These are phyloP conservation scores for Eristalinus sepulchralis DNA, from an alignment of 2,888 invertebrate genomes.

Conservation along the genomic window DNA sequence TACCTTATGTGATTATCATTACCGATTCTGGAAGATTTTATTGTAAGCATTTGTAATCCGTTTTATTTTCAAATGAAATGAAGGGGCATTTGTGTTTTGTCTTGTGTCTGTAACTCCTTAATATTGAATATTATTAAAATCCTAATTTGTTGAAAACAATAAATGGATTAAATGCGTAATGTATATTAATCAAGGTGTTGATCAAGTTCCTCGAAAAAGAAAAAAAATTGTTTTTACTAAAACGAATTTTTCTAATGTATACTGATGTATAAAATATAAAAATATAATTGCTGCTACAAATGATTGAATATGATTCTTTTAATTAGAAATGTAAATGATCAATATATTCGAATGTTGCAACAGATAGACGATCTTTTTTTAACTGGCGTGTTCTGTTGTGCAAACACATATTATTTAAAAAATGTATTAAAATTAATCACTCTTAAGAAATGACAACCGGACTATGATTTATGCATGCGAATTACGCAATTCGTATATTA, in stretches of 20 bases:
- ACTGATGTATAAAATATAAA: background rate
- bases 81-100: background rate
- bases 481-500: too few relatives aligned
- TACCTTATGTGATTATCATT: background rate
- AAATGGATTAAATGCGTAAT: background rate
- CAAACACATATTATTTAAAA: too few relatives aligned
- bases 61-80: background rate
- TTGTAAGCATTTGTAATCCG: background rate
- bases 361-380: background rate
- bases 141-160: background rate
- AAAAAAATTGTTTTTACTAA: slow-evolving; percentile 1
- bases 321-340: slow-evolving; percentile 16
- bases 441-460: too few relatives aligned
- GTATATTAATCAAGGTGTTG: slow-evolving; percentile 11
- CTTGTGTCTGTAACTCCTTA: background rate
- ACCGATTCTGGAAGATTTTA: background rate
- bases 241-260: slow-evolving; percentile 30
- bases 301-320: background rate
- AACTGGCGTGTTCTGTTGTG: background rate
- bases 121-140: background rate
- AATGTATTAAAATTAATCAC: too few relatives aligned
- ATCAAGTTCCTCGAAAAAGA: slow-evolving; percentile 23
- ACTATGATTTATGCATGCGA: too few relatives aligned
- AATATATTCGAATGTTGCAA: slow-evolving; percentile 13
- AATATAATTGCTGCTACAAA: background rate